Percentiles rank a stretch among this genome's conserved stretches.
Conservation (phyloP, 2,888 invertebrate species). For the Lydus trimaculatus region DNA sequence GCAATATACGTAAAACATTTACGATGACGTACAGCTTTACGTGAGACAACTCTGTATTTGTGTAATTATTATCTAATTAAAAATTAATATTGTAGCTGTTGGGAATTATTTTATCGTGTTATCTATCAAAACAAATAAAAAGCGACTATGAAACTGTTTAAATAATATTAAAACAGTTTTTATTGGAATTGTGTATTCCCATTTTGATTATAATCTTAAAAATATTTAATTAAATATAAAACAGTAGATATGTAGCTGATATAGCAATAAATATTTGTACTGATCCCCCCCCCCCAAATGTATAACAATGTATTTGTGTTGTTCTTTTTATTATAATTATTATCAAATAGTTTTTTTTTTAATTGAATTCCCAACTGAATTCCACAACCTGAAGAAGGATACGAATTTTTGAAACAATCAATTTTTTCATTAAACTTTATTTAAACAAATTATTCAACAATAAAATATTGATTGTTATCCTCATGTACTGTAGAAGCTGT, state of each 20-base stretch:
- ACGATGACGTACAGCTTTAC: too few relatives aligned
- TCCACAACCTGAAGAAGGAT: too few relatives aligned
- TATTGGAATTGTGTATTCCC: neutral
- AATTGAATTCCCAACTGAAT: too few relatives aligned
- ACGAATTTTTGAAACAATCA: too few relatives aligned
- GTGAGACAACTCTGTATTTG: too few relatives aligned
- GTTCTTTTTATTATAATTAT: slow-evolving; percentile 3
- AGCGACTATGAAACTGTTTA: slow-evolving; percentile 54
- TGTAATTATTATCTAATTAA: too few relatives aligned
- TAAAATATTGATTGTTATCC: neutral
- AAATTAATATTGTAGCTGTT: slow-evolving; percentile 70
- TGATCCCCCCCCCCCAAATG: neutral
- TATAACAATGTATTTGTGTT: slow-evolving; percentile 2
- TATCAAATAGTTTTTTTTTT: too few relatives aligned
- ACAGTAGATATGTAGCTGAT: neutral
- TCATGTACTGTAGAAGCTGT: slow-evolving; percentile 48
- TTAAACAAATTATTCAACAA: neutral
- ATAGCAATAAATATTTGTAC: slow-evolving; percentile 6
- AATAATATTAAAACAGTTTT: slow-evolving; percentile 19
- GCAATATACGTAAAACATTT: too few relatives aligned
- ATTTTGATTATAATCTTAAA: neutral
- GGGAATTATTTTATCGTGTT: slow-evolving; percentile 90
- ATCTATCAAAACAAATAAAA: slow-evolving; percentile 87
- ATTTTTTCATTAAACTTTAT: too few relatives aligned
- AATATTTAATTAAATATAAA: neutral